Percentiles rank a stretch among this genome's conserved stretches.
phyloP scores from a whole-genome alignment of 2,888 invertebrate genomes.

The Teleogryllus oceanicus region DNA sequence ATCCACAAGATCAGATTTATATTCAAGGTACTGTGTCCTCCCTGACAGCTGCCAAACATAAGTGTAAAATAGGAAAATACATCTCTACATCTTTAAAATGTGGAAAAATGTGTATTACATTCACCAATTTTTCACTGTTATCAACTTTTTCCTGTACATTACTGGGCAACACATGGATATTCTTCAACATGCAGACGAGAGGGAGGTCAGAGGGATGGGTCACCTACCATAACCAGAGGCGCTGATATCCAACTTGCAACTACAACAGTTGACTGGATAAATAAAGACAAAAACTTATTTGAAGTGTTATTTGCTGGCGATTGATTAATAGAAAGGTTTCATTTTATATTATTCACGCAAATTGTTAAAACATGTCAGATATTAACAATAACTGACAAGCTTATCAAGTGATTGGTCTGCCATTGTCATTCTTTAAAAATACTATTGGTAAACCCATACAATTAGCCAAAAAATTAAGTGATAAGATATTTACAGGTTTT shows the following conservation, averaged over 20 bases:
- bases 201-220: slow-evolving; percentile 37
- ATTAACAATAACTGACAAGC: too few relatives aligned
- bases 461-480: too few relatives aligned
- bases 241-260: slow-evolving; percentile 26
- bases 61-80: neutral
- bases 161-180: neutral
- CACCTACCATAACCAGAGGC: slow-evolving; percentile 26
- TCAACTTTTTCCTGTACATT: neutral
- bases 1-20: neutral
- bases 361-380: too few relatives aligned
- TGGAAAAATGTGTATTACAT: neutral
- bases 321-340: too few relatives aligned
- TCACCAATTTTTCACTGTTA: neutral
- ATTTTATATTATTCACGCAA: too few relatives aligned
- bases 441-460: too few relatives aligned
- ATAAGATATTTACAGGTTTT: too few relatives aligned
- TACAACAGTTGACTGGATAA: neutral
- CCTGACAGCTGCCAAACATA: neutral
- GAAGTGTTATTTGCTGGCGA: too few relatives aligned
- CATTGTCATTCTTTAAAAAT: too few relatives aligned
- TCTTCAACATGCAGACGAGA: neutral
- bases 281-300: too few relatives aligned
- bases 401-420: too few relatives aligned
- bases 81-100: neutral
- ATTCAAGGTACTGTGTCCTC: neutral